A percentile compares a stretch with the other conserved stretches of the same genome.
These are phyloP conservation scores for Lithophane ornitopus DNA, from an alignment of 2,888 invertebrate species.

Conservation along the genomic window DNA sequence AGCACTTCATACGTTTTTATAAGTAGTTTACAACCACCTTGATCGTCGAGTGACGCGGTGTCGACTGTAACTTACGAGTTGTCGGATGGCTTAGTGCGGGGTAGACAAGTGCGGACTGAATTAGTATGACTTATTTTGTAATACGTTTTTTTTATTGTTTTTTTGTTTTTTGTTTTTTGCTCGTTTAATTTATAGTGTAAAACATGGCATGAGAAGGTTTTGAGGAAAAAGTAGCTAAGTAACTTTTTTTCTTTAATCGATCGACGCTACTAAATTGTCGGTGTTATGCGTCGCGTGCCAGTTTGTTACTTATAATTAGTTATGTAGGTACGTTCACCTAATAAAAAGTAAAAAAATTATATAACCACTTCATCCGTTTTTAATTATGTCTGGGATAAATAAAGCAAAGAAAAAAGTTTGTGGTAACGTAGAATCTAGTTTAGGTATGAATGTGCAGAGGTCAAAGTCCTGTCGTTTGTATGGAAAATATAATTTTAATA, in stretches of 20 bases:
- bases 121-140: slow-evolving; percentile 45
- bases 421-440: not conserved
- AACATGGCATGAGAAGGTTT: not conserved
- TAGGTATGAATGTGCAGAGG: slow-evolving; percentile 2
- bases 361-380: not conserved
- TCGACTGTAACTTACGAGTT: slow-evolving; percentile 56
- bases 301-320: not conserved
- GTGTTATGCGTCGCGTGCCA: not conserved
- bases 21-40: slow-evolving; percentile 70
- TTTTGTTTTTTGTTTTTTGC: not conserved
- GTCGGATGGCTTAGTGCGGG: slow-evolving; percentile 49
- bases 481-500: slow-evolving; percentile 49
- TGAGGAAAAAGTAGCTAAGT: too few species aligned
- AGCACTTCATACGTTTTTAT: too few species aligned
- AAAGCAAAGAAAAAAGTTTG: slow-evolving; percentile 6
- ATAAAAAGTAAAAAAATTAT: not conserved
- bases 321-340: not conserved
- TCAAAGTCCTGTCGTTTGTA: slow-evolving; percentile 26
- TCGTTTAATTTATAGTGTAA: not conserved
- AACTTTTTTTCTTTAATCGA: not conserved
- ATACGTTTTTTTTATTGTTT: not conserved
- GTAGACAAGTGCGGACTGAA: slow-evolving; percentile 40
- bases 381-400: not conserved
- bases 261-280: not conserved
- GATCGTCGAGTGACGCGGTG: slow-evolving; percentile 72